These are phyloP conservation scores for Desmophyllum pertusum DNA, from an alignment of 92 coral and sea anemone genomes.

Conservation along the genomic window DNA sequence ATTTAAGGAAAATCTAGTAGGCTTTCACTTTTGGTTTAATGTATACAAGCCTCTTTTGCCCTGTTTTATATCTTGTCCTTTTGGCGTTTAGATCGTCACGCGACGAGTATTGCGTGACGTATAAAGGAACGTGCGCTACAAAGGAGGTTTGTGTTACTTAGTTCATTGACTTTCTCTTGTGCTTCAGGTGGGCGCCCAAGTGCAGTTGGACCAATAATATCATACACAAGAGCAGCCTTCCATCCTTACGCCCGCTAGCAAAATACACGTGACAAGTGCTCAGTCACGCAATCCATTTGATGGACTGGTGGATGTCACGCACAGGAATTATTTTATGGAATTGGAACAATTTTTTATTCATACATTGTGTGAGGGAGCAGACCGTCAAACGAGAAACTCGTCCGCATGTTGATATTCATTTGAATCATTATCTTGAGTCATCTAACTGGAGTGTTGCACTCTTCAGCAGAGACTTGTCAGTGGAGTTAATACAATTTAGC, in stretches of 20 bases:
- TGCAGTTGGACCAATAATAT: slow-evolving; percentile 69
- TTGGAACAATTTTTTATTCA: slow-evolving; percentile 3
- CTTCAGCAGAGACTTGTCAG: not conserved
- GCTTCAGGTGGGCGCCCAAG: slow-evolving; percentile 72
- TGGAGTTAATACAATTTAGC: not conserved
- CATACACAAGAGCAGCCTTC: slow-evolving; percentile 74
- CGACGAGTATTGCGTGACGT: not conserved
- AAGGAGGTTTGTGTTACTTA: not conserved
- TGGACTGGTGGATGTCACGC: slow-evolving; percentile 21
- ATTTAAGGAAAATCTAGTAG: not conserved
- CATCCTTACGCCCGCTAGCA: slow-evolving; percentile 93
- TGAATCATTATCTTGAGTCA: slow-evolving; percentile 6
- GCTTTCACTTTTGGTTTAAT: not conserved
- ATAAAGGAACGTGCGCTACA: not conserved
- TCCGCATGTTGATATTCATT: slow-evolving; percentile 4
- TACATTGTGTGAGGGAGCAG: slow-evolving; percentile 15
- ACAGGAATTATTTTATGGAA: slow-evolving; percentile 7
- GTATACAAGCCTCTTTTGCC: not conserved
- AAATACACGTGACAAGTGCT: not conserved
- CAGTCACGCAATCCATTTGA: slow-evolving; percentile 6
- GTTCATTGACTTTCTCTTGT: slow-evolving; percentile 14
- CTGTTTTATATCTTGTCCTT: too few species aligned
- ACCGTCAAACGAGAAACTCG: not conserved
- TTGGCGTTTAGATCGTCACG: too few species aligned
- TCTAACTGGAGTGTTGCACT: slow-evolving; percentile 7